phyloP scores from a whole-genome alignment of 1,140 invertebrate genomes.

The Bombus cullumanus region DNA sequence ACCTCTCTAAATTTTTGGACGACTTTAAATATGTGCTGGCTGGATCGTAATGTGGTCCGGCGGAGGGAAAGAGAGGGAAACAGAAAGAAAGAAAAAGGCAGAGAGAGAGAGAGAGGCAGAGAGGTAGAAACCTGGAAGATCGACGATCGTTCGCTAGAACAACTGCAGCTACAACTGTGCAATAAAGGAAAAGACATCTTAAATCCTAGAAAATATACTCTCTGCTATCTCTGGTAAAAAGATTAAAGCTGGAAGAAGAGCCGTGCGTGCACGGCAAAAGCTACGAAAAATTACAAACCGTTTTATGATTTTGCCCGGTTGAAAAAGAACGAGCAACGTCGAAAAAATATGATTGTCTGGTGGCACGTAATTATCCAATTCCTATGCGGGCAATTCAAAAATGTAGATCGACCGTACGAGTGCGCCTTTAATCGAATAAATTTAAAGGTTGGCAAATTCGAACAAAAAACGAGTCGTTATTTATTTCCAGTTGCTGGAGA shows the following conservation, averaged over 20 bases:
- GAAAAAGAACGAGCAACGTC: background rate
- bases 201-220: conserved; percentile 40
- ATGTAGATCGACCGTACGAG: background rate
- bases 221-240: conserved; percentile 20
- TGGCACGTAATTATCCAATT: conserved; percentile 22
- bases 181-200: conserved; percentile 37
- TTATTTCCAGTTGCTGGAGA: background rate
- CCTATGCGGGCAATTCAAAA: background rate
- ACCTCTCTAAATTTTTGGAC: background rate
- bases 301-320: conserved; percentile 17
- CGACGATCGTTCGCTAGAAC: conserved; percentile 53
- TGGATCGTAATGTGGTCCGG: background rate
- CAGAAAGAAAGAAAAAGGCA: background rate
- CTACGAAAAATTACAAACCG: conserved; percentile 20
- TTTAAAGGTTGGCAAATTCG: background rate
- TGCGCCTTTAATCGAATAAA: background rate
- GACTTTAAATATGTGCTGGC: conserved; percentile 1
- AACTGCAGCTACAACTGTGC: conserved; percentile 35
- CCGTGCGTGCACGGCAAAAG: background rate
- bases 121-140: conserved; percentile 33
- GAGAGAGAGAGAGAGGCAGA: background rate
- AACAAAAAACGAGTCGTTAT: background rate
- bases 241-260: conserved; percentile 29
- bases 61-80: too few relatives aligned
- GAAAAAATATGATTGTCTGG: conserved; percentile 13